Evolutionary conservation across 2,113 vertebrate genomes (phyloP), one percentile per base, ranked within the genome.

Genomic region (Sinosuthora webbiana): DNA sequence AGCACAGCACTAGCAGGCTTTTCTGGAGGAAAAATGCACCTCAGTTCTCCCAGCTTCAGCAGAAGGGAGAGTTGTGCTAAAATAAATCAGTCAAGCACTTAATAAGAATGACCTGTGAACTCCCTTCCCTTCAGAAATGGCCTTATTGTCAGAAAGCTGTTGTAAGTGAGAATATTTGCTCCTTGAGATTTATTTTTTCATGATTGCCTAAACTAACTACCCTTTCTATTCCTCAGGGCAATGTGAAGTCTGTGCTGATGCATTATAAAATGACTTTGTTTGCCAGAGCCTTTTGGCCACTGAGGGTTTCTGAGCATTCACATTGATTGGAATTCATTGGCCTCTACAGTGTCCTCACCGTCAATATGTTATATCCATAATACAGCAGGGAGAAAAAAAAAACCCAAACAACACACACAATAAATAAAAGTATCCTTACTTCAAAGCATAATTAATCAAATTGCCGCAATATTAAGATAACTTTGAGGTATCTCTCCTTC

Each of bases 41-140:
- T 86, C 79, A 33, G 33, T 80, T 87, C 35, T 88, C 59, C 44
- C 64, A 83, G 64, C 22, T 93, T 37, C 64, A 80, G 47, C 63
- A 94, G 75, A 95, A 93, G 28, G 59, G 79, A 96, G 60, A 67
- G 55, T 11, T 78, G 44, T 71, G 71, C 50, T 86, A 92, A 90
- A 96, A 95, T 92, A 94, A 94, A 96, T 95, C 90, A 93, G 80
- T 88, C 94, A 94, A 75, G 65, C 76, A 91, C 92, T 94, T 96
- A 94, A 95, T 94, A 96, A 94, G 88, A 88, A 78, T 92, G 88
- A 96, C 92, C 88, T 95, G 73, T 89, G 90, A 96, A 81, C 88
- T 92, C 85, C 52, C 39, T 89, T 92, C 71, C 76, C 49, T 35
- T 95, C 89, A 90, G 90, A 95, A 96, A 95, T 25, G 41, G 60